Base-by-base conservation (phyloP, 2,888 invertebrate genomes). In the Catocala sponsa region DNA sequence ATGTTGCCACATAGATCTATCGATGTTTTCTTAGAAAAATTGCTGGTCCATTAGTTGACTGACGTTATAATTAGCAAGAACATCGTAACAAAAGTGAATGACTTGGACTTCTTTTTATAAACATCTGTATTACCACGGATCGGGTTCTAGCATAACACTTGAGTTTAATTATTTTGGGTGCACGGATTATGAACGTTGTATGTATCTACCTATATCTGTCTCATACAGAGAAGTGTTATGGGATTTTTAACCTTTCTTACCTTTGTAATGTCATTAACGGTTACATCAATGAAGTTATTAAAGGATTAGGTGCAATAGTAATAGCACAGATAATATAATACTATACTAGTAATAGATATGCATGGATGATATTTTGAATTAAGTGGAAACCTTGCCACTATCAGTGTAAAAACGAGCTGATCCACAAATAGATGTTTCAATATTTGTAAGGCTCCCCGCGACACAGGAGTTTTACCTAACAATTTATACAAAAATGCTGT, bases 81-180 rank as follows among this genome's bases (percentile, higher is more conserved):
- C 62, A 65, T 61, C 42, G 35, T 56, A 47, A 13, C 6, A 56
- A 60, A 25, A 46, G 9, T 46, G 55, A 54, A 62, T 52, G 46
- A 57, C 43, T 57, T 25, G 4, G 38, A 12, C n/a, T 53, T 62
- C 53, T 62, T 62, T 62, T 63, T 58, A 49, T 63, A 53, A 63
- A 53, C 46, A 38, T 32, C 57, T 33, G 55, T 48, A 10, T 55
- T 53, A 46, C 52, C 47, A 59, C 53, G 60, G 68, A 81, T 78
- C 80, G 68, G 77, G 82, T 80, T 82, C 60, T 46, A 57, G 57
- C 68, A 65, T 76, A 74, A 79, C 79, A 79, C 80, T 83, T 71
- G 72, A 84, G 81, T 80, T 81, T 84, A 82, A 84, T 86, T 76
- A 77, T 77, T 84, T 87, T 79, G 75, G 82, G 81, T 82, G 78